phyloP scores from a whole-genome alignment of 2,113 vertebrate genomes.

The Mormoops blainvillei region DNA sequence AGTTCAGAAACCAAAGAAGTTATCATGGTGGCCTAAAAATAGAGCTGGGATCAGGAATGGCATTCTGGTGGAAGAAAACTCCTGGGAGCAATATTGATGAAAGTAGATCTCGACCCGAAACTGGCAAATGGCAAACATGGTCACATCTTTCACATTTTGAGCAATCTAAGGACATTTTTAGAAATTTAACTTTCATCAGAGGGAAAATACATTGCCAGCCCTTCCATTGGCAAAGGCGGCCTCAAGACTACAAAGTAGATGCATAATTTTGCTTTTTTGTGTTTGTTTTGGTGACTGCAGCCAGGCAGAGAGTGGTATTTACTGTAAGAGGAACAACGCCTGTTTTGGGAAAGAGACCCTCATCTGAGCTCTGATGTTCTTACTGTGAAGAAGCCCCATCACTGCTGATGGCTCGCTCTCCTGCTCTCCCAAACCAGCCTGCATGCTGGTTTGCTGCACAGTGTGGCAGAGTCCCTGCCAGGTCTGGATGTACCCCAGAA shows the following conservation, averaged over 20 bases:
- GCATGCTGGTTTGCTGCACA: conserved; percentile 74
- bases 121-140: conserved; percentile 67
- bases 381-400: conserved; percentile 69
- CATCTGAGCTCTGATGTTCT: conserved; percentile 58
- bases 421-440: conserved; percentile 48
- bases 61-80: conserved; percentile 78
- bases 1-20: conserved; percentile 83
- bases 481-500: conserved; percentile 71
- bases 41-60: conserved; percentile 78
- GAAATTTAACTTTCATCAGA: conserved; percentile 56
- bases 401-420: conserved; percentile 67
- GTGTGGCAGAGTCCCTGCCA: conserved; percentile 78
- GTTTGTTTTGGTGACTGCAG: conserved; percentile 68
- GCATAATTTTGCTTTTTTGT: conserved; percentile 2
- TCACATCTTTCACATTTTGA: conserved; percentile 72
- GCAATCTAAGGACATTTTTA: conserved; percentile 69
- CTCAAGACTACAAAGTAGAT: conserved; percentile 55
- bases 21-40: conserved; percentile 80
- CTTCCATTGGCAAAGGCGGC: conserved; percentile 75
- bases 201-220: conserved; percentile 74
- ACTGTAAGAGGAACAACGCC: conserved; percentile 61
- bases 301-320: conserved; percentile 69
- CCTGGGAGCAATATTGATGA: conserved; percentile 70
- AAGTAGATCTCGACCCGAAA: conserved; percentile 68
- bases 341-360: conserved; percentile 74